A percentile compares a stretch with the other conserved stretches of the same genome.
These are phyloP conservation scores for Triops cancriformis DNA, from an alignment of 1,140 invertebrate genomes.

Conservation along the genomic window DNA sequence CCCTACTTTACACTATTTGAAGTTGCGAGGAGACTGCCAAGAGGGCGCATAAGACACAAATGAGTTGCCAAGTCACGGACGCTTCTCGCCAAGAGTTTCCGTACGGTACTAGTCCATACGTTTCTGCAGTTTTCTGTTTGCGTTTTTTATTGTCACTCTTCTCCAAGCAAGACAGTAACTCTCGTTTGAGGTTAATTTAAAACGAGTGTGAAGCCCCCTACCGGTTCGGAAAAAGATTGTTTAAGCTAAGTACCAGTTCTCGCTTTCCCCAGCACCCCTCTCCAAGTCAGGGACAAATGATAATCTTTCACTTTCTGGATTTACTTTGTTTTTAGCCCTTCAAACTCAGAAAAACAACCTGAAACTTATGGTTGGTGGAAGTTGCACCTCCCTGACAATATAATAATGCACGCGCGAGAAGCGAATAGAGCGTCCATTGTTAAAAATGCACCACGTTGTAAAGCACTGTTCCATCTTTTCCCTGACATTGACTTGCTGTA, in stretches of 20 bases:
- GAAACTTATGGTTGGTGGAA: not conserved
- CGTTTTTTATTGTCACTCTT: too few relatives aligned
- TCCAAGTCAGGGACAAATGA: too few relatives aligned
- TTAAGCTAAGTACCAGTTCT: too few relatives aligned
- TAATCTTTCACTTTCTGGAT: not conserved
- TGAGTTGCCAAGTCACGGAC: constrained; percentile 4
- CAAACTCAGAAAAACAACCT: not conserved
- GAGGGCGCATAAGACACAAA: constrained; percentile 3
- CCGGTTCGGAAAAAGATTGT: too few relatives aligned
- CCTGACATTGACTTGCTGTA: not conserved
- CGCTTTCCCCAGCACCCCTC: too few relatives aligned
- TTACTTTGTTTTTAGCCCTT: not conserved
- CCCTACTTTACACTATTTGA: not conserved
- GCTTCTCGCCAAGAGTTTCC: not conserved
- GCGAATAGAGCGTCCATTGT: not conserved
- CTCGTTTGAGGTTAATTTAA: too few relatives aligned
- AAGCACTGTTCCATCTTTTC: constrained; percentile 10
- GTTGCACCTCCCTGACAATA: not conserved
- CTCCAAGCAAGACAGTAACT: too few relatives aligned
- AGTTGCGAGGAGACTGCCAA: not conserved
- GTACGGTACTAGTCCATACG: not conserved
- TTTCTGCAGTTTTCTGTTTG: too few relatives aligned
- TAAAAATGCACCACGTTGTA: not conserved
- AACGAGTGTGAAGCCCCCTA: too few relatives aligned
- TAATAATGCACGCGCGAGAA: not conserved